A percentile compares a stretch with the other conserved stretches of the same genome.
Conservation (phyloP, 2,797 vertebrate species). For the Triplophysa bombifrons region DNA sequence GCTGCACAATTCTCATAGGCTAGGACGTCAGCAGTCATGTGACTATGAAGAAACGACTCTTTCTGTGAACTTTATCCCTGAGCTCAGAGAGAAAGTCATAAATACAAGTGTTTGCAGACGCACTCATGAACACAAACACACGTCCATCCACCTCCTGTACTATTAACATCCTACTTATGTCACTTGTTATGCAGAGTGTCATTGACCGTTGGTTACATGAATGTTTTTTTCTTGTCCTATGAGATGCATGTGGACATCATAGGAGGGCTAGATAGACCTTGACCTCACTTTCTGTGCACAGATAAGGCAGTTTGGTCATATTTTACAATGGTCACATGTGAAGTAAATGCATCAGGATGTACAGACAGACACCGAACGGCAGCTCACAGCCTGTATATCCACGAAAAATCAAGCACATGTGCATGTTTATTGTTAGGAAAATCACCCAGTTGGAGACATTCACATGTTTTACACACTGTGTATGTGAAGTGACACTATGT, state of each 20-base stretch:
- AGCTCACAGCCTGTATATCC: not conserved
- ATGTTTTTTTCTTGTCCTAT: slow-evolving; percentile 28
- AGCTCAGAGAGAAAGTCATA: not conserved
- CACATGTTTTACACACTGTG: not conserved
- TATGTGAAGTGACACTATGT: not conserved
- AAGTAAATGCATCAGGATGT: not conserved
- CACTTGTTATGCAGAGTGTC: not conserved
- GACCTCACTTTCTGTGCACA: slow-evolving; percentile 29
- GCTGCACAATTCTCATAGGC: not conserved
- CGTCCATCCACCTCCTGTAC: not conserved
- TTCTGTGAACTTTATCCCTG: not conserved
- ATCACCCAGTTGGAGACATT: not conserved
- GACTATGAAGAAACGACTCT: slow-evolving; percentile 23
- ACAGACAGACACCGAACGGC: not conserved
- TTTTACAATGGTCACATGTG: not conserved
- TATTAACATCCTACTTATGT: not conserved
- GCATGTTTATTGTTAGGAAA: not conserved
- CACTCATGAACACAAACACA: not conserved
- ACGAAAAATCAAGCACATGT: too few species aligned
- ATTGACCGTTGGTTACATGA: slow-evolving; percentile 33
- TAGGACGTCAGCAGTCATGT: slow-evolving; percentile 13
- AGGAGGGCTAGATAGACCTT: slow-evolving; percentile 37
- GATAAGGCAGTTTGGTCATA: not conserved
- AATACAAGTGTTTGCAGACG: not conserved
- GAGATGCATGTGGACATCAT: slow-evolving; percentile 42